Base-by-base conservation (phyloP, 2,113 vertebrate species). In the Prionailurus viverrinus region DNA sequence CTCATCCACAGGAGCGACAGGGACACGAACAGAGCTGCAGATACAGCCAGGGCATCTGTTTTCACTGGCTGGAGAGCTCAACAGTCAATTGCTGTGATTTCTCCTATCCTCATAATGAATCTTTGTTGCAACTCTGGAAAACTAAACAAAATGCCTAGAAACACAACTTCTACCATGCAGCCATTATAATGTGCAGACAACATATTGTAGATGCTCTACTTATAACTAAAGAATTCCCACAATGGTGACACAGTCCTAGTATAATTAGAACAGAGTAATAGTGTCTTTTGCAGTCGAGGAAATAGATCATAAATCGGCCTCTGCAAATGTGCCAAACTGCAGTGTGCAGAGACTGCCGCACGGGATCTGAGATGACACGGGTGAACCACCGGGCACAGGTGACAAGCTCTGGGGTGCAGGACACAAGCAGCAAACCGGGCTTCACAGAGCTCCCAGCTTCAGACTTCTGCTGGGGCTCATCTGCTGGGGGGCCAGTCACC, bases 1-100 rank as follows among this genome's bases (percentile, higher is more conserved):
- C 9, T 0, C 4, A 41, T 4, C 19, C 36, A n/a, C 1, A 33
- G 12, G 63, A 36, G 33, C 19, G 31, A 8, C 1, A 3, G 25
- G 48, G 71, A 55, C 3, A 10, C 9, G 3, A 31, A 8, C 15
- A 2, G 85, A 21, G 10, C 25, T 2, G 65, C 39, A 88, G 85
- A 48, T 23, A 13, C 10, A n/a, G 76, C n/a, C 66, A 4, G 4
- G 41, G 18, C 9, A 3, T 21, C 4, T 25, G 51, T 53, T 58
- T 83, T 48, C 65, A 33, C 39, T 33, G 6, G 2, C 0, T 0
- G 29, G n/a, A 65, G 73, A 25, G 10, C 39, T 1, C 25, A 31
- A 25, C 0, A 68, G 80, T n/a, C 48, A 27, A 33, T 41, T 7
- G 39, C 14, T 53, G 10, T 1, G 1, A 41, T 68, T n/a, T 69